Evolutionary conservation across 2,113 vertebrate genomes (phyloP), one percentile per base, ranked within the genome.

Genomic region (Corythoichthys intestinalis): DNA sequence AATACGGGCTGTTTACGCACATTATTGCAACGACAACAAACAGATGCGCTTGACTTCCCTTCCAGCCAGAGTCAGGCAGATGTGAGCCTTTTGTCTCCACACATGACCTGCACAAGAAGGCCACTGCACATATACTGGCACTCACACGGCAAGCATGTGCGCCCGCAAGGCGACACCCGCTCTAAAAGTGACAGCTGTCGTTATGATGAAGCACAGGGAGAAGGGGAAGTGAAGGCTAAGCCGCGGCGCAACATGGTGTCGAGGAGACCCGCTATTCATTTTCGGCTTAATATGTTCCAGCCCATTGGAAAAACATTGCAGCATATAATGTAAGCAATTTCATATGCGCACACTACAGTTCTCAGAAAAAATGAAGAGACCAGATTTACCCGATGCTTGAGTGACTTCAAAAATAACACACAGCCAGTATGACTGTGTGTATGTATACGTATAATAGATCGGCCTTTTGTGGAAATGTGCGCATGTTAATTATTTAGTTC

Each of bases 311-410:
- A 91, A 91, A 90, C 88, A 91, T 89, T 86, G 86, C 83, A 83
- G 85, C 87, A 88, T 86, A 89, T 89, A 90, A 90, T 91, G 89
- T 90, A 89, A 88, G 88, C 87, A 90, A 91, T 91, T 90, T 91
- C 86, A 85, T 83, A 85, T 85, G 87, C 79, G 74, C 82, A 66
- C 82, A 62, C 76, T 65, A 65, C 75, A 58, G 34, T 82, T 81
- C 78, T 83, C 87, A 71, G 79, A 4, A 13, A 71, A 84, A 86
- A 89, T 90, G 87, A 89, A 88, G 87, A 87, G 86, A 85, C 77
- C 85, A 86, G 85, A 89, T 87, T 85, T 81, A 76, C 77, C 73
- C 65, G 72, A 87, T 72, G 89, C 75, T 86, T 85, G 83, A 83
- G 71, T 85, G 83, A 82, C 75, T 88, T 87, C 74, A 81, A 67